Conservation (phyloP, 2,888 invertebrate genomes). For the Linyphia triangularis region DNA sequence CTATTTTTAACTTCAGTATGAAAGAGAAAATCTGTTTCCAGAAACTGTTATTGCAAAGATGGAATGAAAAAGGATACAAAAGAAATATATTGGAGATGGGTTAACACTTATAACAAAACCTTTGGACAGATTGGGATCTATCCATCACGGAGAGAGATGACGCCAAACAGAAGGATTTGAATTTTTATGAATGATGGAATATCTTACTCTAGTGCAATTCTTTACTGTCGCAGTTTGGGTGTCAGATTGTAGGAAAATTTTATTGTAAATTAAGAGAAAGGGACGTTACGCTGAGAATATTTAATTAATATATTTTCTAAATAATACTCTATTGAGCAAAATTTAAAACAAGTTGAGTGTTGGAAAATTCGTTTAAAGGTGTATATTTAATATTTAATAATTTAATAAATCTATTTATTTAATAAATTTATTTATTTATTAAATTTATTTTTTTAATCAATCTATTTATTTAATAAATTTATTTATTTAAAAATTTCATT, state of each 20-base stretch:
- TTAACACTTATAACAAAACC: neutral
- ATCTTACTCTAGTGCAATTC: neutral
- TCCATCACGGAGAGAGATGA: conserved; percentile 21
- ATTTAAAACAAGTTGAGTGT: neutral
- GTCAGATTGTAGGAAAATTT: neutral
- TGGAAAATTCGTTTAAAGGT: no score
- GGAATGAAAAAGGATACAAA: neutral
- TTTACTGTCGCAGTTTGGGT: neutral
- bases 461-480: no score
- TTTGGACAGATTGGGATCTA: neutral
- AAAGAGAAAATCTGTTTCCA: neutral
- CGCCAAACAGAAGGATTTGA: conserved; percentile 15
- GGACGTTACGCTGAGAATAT: no score
- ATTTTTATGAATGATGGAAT: conserved; percentile 30
- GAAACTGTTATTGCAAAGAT: neutral
- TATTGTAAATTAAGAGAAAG: no score
- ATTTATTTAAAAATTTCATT: no score
- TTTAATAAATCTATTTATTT: no score
- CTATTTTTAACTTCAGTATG: no score
- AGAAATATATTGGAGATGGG: neutral
- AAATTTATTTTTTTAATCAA: no score
- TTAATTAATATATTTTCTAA: neutral
- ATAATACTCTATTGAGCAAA: neutral
- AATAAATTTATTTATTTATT: no score
- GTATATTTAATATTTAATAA: no score